These are phyloP conservation scores for Hirtodrosophila confusa DNA, from an alignment of 2,888 invertebrate species.

Conservation along the genomic window DNA sequence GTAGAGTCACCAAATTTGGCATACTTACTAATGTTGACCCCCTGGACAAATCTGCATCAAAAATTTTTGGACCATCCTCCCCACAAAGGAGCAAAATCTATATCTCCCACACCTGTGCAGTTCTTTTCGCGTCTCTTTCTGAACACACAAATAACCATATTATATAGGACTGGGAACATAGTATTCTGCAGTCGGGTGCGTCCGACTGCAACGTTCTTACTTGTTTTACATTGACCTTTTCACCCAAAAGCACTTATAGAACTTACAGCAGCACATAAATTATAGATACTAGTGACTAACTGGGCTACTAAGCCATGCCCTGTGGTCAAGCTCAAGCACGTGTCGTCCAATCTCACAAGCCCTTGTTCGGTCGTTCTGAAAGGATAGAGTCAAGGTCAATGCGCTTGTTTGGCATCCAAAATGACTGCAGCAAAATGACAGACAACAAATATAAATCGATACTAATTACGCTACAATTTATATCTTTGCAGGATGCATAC, in stretches of 20 bases:
- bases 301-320: constrained; percentile 2
- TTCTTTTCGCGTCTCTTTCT: too few species aligned
- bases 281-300: constrained; percentile 8
- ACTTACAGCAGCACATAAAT: constrained; percentile 36
- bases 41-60: too few species aligned
- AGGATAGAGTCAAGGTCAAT: constrained; percentile 66
- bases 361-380: too few species aligned
- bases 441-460: constrained; percentile 42
- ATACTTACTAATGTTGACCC: too few species aligned
- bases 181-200: too few species aligned
- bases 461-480: constrained; percentile 34
- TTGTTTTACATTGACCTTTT: constrained; percentile 17
- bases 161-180: too few species aligned
- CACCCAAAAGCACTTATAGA: constrained; percentile 10
- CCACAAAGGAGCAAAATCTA: too few species aligned
- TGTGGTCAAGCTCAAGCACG: constrained; percentile 41
- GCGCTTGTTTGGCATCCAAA: constrained; percentile 38
- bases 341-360: constrained; percentile 1
- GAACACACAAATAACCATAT: too few species aligned
- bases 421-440: constrained; percentile 52
- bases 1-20: too few species aligned
- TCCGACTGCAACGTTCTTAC: too few species aligned
- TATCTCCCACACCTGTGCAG: too few species aligned
- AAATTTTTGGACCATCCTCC: too few species aligned
- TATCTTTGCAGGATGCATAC: constrained; percentile 91